phyloP scores from a whole-genome alignment of 2,797 vertebrate genomes.

The Phalanger gymnotis region DNA sequence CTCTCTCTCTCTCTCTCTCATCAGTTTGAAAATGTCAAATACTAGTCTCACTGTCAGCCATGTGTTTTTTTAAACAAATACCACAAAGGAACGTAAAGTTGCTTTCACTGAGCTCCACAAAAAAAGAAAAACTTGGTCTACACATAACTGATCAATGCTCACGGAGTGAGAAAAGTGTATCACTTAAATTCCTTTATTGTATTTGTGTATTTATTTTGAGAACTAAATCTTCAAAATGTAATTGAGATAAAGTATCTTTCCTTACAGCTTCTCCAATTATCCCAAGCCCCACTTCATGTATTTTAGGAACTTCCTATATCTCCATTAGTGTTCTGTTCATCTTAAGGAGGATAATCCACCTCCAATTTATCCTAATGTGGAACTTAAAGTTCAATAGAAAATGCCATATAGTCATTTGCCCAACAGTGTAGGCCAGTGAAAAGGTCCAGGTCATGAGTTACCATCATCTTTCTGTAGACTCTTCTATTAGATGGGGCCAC shows the following conservation, averaged over 20 bases:
- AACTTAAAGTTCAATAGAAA: neutral
- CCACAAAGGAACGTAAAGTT: neutral
- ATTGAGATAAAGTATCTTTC: neutral
- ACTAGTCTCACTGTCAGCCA: neutral
- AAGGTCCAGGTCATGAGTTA: neutral
- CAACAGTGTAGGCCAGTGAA: neutral
- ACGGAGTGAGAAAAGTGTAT: neutral
- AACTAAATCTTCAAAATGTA: neutral
- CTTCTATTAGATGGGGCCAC: neutral
- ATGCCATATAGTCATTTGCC: neutral
- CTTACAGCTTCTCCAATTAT: neutral
- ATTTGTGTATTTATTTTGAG: neutral
- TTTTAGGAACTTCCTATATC: neutral
- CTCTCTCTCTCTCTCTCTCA: no score
- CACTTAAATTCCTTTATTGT: neutral
- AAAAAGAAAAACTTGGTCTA: neutral
- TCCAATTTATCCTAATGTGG: neutral
- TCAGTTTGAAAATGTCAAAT: neutral
- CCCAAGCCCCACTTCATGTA: neutral
- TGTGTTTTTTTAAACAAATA: neutral
- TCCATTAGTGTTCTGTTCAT: neutral
- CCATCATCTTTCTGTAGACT: neutral
- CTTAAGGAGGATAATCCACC: neutral
- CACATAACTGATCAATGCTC: neutral
- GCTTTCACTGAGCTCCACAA: neutral